These are phyloP conservation scores for Acanthococcus lagerstroemiae DNA, from an alignment of 2,888 invertebrate genomes.

Conservation along the genomic window DNA sequence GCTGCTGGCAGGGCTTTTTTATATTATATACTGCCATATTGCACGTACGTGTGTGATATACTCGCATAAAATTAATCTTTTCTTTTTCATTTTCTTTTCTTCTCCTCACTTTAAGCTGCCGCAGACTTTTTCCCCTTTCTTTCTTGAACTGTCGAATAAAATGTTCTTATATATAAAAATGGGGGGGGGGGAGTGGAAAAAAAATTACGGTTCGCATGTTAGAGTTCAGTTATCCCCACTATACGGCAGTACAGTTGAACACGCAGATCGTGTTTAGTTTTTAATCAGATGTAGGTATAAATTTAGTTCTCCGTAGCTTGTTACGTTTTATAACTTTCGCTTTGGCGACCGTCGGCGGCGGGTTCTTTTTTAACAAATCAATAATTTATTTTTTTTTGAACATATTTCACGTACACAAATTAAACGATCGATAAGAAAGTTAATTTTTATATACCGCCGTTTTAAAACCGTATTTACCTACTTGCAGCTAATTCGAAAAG, in stretches of 20 bases:
- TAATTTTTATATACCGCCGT: too few species aligned
- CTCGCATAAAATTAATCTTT: too few species aligned
- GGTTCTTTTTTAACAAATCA: too few species aligned
- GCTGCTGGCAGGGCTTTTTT: too few species aligned
- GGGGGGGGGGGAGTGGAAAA: not conserved
- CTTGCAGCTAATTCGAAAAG: too few species aligned
- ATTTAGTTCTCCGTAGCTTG: conserved; percentile 12
- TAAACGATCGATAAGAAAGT: too few species aligned
- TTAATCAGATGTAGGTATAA: conserved; percentile 25
- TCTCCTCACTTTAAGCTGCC: not conserved
- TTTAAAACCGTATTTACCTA: too few species aligned
- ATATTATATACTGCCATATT: too few species aligned
- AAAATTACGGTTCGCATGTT: conserved; percentile 12
- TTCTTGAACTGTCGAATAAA: not conserved
- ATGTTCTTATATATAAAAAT: not conserved
- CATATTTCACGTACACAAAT: too few species aligned
- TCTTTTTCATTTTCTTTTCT: not conserved
- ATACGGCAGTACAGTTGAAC: conserved; percentile 10
- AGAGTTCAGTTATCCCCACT: conserved; percentile 5
- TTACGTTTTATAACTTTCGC: not conserved
- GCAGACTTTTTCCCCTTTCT: not conserved
- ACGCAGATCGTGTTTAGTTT: conserved; percentile 22
- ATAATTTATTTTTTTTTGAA: too few species aligned
- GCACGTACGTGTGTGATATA: too few species aligned
- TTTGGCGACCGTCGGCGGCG: too few species aligned